Evolutionary conservation across 1,140 invertebrate species (phyloP), one percentile per base, ranked within the genome.

Genomic region (Stegodyphus mimosarum): DNA sequence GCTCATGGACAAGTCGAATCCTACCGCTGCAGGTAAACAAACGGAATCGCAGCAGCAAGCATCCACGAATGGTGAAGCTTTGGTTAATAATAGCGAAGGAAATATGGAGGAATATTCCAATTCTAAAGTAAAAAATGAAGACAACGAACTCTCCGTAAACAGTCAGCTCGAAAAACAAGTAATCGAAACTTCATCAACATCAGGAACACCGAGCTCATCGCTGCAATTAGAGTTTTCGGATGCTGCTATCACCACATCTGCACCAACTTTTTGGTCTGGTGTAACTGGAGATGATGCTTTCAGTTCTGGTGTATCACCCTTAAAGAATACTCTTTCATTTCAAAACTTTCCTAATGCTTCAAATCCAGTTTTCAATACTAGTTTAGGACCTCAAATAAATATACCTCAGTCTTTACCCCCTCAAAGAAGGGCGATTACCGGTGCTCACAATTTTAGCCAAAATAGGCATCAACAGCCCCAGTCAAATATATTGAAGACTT

Each of bases 371-470:
- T 90, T 90, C 85, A 91, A 89, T 87, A 88, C 90, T 76, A 90
- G 89, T 88, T 87, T 91, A 87, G 89, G 89, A 92, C 92, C 88
- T 91, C 90, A 88, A 93, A 93, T 80, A 92, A 87, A 84, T 92
- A 91, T 78, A 88, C 90, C 90, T 86, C 93, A 93, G 6, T 92
- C 90, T 76, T 91, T 91, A 51, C 88, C 88, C 70, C 88, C 89
- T 72, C 90, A 91, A 15, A 91, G 94, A 70, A 90, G 94, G 75
- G 93, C 94, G 13, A 94, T 94, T 73, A 94, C 93, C 5, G 94
- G 93, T 17, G 93, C 92, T 88, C 93, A 94, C 87, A 94, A 94
- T 90, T 94, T 94, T 88, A 76, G 71, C 53, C 83, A 92, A 72
- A 81, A 48, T 49, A 87, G 85, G 81, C 88, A 87, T 80, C 87